Evolutionary conservation across 1,140 invertebrate genomes (phyloP).

Genomic region (Micrasema longulum): DNA sequence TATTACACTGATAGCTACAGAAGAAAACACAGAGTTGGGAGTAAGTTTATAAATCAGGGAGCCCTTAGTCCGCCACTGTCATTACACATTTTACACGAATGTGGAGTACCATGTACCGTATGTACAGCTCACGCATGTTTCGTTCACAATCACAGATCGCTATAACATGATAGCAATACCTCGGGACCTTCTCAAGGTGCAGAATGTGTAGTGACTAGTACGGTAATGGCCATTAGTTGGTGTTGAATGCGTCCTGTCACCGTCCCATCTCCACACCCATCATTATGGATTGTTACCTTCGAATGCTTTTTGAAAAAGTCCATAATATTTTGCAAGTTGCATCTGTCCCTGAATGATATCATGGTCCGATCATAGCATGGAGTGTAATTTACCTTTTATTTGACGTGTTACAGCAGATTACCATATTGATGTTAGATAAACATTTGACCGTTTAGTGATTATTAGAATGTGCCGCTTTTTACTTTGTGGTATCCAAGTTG

Average conservation of each 20-base stretch:
- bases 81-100: constrained; percentile 19
- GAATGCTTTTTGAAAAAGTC: constrained; percentile 50
- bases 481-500: constrained; percentile 34
- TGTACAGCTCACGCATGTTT: not conserved
- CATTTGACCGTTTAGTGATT: constrained; percentile 46
- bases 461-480: constrained; percentile 52
- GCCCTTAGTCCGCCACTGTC: constrained; percentile 25
- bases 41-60: constrained; percentile 62
- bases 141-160: not conserved
- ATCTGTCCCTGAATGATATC: constrained; percentile 50
- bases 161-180: not conserved
- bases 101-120: not conserved
- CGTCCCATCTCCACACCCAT: constrained; percentile 33
- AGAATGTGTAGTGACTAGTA: constrained; percentile 25
- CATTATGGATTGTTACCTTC: constrained; percentile 48
- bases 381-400: constrained; percentile 44
- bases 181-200: constrained; percentile 5
- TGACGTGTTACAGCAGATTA: constrained; percentile 34
- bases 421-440: constrained; percentile 43
- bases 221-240: constrained; percentile 37
- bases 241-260: constrained; percentile 51
- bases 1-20: constrained; percentile 63
- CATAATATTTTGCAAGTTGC: constrained; percentile 50
- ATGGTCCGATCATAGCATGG: constrained; percentile 54
- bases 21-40: constrained; percentile 67